phyloP scores from a whole-genome alignment of 64 coral and sea anemone species.

The Pocillopora damicornis region DNA sequence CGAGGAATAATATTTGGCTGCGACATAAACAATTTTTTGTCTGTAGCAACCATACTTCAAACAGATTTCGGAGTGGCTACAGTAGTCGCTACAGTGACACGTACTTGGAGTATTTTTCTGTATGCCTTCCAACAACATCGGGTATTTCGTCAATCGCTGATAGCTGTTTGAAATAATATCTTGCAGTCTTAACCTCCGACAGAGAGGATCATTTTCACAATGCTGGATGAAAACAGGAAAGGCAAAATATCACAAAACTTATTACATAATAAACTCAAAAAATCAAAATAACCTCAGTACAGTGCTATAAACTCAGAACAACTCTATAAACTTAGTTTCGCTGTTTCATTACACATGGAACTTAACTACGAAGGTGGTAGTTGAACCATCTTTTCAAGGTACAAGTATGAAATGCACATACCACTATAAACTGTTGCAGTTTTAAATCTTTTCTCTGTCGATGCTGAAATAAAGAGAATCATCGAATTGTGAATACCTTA shows the following conservation, averaged over 20 bases:
- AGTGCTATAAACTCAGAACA: no score
- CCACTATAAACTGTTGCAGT: slow-evolving; percentile 73
- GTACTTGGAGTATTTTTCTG: slow-evolving; percentile 91
- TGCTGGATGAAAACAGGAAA: slow-evolving; percentile 28
- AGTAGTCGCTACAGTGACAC: not conserved
- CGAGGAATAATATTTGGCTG: no score
- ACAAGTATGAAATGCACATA: slow-evolving; percentile 21
- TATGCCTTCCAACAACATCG: slow-evolving; percentile 90
- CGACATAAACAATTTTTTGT: no score
- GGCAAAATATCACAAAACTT: not conserved
- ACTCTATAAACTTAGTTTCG: no score
- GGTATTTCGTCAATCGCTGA: slow-evolving; percentile 96
- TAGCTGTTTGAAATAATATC: slow-evolving; percentile 98
- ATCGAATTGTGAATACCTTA: not conserved
- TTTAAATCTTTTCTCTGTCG: slow-evolving; percentile 76
- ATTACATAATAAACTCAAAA: not conserved
- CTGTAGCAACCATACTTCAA: no score
- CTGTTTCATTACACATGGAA: no score
- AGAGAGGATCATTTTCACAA: slow-evolving; percentile 86
- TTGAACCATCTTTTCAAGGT: not conserved
- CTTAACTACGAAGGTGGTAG: no score
- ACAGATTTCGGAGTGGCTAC: no score
- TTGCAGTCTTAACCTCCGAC: slow-evolving; percentile 87
- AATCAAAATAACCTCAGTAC: no score
- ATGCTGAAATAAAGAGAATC: slow-evolving; percentile 51